Evolutionary conservation across 2,888 invertebrate genomes (phyloP).

Genomic region (Caenorhabditis angaria): DNA sequence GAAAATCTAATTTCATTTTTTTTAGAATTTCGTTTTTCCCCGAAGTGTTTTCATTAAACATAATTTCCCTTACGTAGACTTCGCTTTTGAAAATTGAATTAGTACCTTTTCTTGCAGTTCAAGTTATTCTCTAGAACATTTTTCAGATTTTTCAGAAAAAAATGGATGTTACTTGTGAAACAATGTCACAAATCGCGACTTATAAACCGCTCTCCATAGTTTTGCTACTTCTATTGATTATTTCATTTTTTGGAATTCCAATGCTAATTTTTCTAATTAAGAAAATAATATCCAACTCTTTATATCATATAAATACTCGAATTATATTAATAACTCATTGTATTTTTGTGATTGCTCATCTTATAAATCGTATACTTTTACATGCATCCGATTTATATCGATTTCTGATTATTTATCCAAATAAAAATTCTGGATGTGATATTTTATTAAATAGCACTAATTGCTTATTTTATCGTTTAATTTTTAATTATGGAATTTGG

Average conservation of each 20-base stretch:
- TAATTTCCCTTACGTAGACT: no score
- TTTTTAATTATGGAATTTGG: not conserved
- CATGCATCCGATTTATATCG: conserved; percentile 4
- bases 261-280: not conserved
- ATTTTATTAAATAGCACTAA: not conserved
- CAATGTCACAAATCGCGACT: not conserved
- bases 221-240: not conserved
- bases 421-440: not conserved
- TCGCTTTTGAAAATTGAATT: no score
- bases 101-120: no score
- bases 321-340: not conserved
- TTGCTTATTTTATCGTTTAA: not conserved
- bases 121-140: no score
- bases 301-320: conserved; percentile 2
- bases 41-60: no score
- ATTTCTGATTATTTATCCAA: not conserved
- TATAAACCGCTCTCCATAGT: not conserved
- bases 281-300: not conserved
- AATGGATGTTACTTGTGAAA: not conserved
- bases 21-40: no score
- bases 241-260: not conserved
- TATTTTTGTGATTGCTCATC: not conserved
- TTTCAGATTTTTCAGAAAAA: not conserved
- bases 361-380: not conserved
- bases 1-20: no score